phyloP scores from a whole-genome alignment of 2,113 vertebrate genomes.

The Manacus vitellinus region DNA sequence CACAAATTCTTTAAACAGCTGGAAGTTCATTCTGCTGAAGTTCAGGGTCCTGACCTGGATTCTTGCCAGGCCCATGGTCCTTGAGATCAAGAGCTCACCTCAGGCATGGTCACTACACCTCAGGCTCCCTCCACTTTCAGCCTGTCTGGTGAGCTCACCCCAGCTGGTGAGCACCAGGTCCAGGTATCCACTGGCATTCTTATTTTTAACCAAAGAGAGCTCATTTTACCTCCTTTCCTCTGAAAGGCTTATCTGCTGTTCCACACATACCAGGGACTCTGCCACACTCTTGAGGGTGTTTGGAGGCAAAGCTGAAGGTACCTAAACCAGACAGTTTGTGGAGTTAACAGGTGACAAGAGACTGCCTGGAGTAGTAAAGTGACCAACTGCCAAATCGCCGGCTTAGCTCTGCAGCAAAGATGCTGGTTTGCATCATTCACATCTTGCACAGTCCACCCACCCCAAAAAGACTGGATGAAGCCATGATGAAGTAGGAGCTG shows the following conservation, averaged over 20 bases:
- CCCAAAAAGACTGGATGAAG: not conserved
- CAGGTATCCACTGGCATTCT: not conserved
- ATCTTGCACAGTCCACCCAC: not conserved
- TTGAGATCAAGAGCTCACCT: not conserved
- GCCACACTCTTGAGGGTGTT: too few relatives aligned
- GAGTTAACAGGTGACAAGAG: not conserved
- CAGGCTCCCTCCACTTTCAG: not conserved
- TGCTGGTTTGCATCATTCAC: not conserved
- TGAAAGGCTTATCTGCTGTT: not conserved
- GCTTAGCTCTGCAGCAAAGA: not conserved
- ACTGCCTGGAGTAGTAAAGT: not conserved
- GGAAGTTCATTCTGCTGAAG: not conserved
- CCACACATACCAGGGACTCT: not conserved
- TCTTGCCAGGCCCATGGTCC: not conserved
- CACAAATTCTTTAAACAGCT: not conserved
- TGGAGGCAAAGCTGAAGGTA: not conserved
- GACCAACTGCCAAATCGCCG: not conserved
- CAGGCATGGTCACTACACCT: not conserved
- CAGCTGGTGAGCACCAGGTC: not conserved
- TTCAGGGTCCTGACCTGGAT: not conserved
- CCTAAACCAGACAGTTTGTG: not conserved
- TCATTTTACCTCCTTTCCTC: not conserved
- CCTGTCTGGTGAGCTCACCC: not conserved
- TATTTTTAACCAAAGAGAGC: not conserved
- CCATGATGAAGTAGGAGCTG: not conserved